Base-by-base conservation (phyloP, 2,888 invertebrate genomes). In the Disparrhopalites patrizii region DNA sequence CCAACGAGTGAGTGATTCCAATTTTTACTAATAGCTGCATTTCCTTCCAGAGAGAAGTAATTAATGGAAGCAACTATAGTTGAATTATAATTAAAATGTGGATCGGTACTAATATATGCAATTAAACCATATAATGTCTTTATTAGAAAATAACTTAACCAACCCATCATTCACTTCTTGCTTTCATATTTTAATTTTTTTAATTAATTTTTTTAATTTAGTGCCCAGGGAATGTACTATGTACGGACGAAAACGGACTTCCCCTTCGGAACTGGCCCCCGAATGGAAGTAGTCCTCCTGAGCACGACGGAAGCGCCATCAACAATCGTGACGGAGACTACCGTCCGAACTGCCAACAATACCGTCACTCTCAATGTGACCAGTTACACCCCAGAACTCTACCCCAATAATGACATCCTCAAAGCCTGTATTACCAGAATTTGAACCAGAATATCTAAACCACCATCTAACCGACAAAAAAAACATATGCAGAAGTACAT, bases 401-500 rank as follows among this genome's bases (percentile, higher is more conserved):
- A 66, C 47, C 66, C 66, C 13, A 66, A 66, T 50, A 61, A 36
- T 33, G 62, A 62, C 27, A 30, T 66, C 15, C 61, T 66, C 55
- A 62, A 61, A 23, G 66, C 61, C 20, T 66, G 66, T 31, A 58
- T 65, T 23, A 36, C 40, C 13, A 18, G 52, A 38, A 36, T 65
- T n/a, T 65, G 33, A 65, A 50, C n/a, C n/a, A n/a, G n/a, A n/a
- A n/a, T n/a, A n/a, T n/a, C n/a, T n/a, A n/a, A n/a, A n/a, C n/a
- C n/a, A n/a, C n/a, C n/a, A n/a, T n/a, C n/a, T n/a, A n/a, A n/a
- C n/a, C n/a, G n/a, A n/a, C n/a, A n/a, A n/a, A n/a, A n/a, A n/a
- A n/a, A n/a, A n/a, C n/a, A n/a, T n/a, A n/a, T n/a, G n/a, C n/a
- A n/a, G n/a, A n/a, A n/a, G n/a, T n/a, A n/a, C n/a, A n/a, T n/a